phyloP scores from a whole-genome alignment of 1,140 invertebrate genomes.

The Bombus waltoni region DNA sequence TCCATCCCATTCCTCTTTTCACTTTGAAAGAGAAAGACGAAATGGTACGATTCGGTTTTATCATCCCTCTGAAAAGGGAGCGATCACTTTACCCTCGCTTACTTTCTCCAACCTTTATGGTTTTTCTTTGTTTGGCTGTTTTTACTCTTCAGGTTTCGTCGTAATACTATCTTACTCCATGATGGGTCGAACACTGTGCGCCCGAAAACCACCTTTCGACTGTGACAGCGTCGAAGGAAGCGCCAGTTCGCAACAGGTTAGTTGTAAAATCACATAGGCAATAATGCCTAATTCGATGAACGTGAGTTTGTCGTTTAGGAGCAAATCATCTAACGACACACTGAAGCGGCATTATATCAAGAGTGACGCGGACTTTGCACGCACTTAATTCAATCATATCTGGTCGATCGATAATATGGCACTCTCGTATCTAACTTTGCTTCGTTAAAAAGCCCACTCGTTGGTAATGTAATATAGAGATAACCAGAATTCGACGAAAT shows the following conservation, averaged over 20 bases:
- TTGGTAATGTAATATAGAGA: background rate
- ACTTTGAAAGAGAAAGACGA: background rate
- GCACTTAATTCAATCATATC: slow-evolving; percentile 3
- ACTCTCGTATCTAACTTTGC: background rate
- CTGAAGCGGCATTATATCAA: background rate
- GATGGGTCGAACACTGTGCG: slow-evolving; percentile 88
- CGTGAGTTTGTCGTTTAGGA: background rate
- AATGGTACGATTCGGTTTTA: background rate
- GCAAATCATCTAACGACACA: background rate
- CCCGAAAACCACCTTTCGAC: slow-evolving; percentile 86
- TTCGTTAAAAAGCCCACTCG: slow-evolving; percentile 46
- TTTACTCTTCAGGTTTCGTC: slow-evolving; percentile 83
- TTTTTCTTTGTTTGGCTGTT: background rate
- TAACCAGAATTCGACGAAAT: slow-evolving; percentile 7
- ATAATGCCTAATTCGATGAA: background rate
- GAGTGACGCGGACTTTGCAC: background rate
- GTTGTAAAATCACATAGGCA: background rate
- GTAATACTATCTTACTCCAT: slow-evolving; percentile 87
- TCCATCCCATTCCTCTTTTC: background rate
- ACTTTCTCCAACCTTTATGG: background rate
- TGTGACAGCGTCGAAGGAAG: slow-evolving; percentile 83
- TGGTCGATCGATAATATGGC: background rate
- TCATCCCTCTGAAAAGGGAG: background rate
- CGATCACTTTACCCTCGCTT: background rate
- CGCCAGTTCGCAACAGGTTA: slow-evolving; percentile 86